Conservation (phyloP, 1,140 invertebrate genomes). For the Drosophila lowei region DNA sequence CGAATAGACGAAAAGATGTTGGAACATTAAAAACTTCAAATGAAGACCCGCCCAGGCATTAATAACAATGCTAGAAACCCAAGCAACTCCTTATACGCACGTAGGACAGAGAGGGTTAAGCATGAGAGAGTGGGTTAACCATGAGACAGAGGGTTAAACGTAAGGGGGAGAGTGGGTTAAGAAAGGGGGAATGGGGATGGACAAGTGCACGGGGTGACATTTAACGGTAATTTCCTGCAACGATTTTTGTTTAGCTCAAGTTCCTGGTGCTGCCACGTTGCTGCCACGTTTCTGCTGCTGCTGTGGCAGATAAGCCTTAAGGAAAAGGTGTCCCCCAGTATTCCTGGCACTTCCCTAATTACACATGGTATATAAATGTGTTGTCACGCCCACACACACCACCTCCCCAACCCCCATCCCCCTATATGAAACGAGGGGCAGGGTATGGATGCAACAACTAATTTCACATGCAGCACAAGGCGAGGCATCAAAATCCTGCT, state of each 20-base stretch:
- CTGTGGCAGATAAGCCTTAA: slow-evolving; percentile 59
- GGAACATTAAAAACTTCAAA: slow-evolving; percentile 44
- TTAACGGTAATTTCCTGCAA: slow-evolving; percentile 71
- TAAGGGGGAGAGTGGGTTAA: neutral
- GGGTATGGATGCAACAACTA: slow-evolving; percentile 52
- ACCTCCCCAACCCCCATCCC: neutral
- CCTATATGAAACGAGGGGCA: too few relatives aligned
- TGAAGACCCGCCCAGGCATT: slow-evolving; percentile 33
- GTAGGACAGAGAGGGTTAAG: slow-evolving; percentile 19
- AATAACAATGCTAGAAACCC: slow-evolving; percentile 46
- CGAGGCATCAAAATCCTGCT: slow-evolving; percentile 75
- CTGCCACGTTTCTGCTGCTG: slow-evolving; percentile 9
- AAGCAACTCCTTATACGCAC: slow-evolving; percentile 23
- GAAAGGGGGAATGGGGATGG: neutral
- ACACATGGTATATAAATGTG: slow-evolving; percentile 71
- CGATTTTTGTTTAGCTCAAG: slow-evolving; percentile 48
- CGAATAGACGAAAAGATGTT: slow-evolving; percentile 26
- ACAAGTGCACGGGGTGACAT: slow-evolving; percentile 65
- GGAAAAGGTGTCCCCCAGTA: slow-evolving; percentile 10
- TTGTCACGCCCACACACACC: slow-evolving; percentile 11
- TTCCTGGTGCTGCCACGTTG: slow-evolving; percentile 10
- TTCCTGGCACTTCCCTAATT: slow-evolving; percentile 70
- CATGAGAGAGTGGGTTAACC: neutral
- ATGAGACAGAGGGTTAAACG: slow-evolving; percentile 9
- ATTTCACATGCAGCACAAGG: slow-evolving; percentile 77